Base-by-base conservation (phyloP, 2,888 invertebrate species). In the Axea sp. region DNA sequence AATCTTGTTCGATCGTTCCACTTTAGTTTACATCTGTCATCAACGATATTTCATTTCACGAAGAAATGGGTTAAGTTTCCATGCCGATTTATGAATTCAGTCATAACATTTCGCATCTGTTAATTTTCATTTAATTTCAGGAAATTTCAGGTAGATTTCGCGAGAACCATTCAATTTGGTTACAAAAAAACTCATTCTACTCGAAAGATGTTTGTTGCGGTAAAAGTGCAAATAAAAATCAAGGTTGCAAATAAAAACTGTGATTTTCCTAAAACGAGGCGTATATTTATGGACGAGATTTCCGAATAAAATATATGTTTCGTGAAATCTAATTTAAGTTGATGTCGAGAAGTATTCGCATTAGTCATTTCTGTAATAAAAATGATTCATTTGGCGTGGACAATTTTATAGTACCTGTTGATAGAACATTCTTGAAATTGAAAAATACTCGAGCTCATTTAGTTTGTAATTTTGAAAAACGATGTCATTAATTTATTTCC, bases 381-480 rank as follows among this genome's bases (percentile, higher is more conserved):
- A 59, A 47, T 60, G 60, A 60, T 47, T 60, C 47, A 60, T 60
- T 37, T 12, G 28, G 14, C 33, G 15, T 22, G 26, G 45, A 59
- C 33, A 41, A 59, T 59, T 60, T 47, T 30, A 37, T 37, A 24
- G 26, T 37, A 60, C 47, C 60, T 60, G 60, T 47, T 60, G 47
- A 59, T 45, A 9, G 45, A 17, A 17, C 14, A 26, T 45, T 59
- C 35, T n/a, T 45, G 15, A 11, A 12, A 45, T 43, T 28, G 8
- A 28, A 45, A 57, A 43, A 33, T 22, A 33, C 33, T 33, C 15
- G 6, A 5, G 31, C 22, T 33, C 19, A 24, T 43, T 57, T 24
- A 22, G 24, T 14, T 5, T 37, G 17, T 45, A 35, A 59, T 45
- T 37, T 28, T 24, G 15, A 22, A 45, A 59, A 19, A 22, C 14